These are phyloP conservation scores for Drosophila neutralis DNA, from an alignment of 2,888 invertebrate genomes.

Conservation along the genomic window DNA sequence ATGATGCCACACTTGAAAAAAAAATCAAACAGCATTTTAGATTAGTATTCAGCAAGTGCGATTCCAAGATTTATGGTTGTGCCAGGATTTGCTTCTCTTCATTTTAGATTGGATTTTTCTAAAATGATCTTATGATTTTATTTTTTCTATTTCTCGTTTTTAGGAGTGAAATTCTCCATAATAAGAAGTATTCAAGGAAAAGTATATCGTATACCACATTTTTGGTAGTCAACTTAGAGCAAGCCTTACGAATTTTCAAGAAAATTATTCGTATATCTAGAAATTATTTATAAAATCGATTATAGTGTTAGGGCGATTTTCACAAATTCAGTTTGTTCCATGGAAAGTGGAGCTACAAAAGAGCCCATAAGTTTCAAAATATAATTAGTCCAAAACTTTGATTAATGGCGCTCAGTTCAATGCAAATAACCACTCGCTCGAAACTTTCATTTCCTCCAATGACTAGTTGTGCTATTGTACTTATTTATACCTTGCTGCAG, in stretches of 20 bases:
- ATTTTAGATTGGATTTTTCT: not conserved
- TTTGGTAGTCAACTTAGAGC: not conserved
- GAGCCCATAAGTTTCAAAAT: not conserved
- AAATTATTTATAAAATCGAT: not conserved
- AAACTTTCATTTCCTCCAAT: not conserved
- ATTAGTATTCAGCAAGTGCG: not conserved
- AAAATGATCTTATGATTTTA: too few relatives aligned
- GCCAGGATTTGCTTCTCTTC: not conserved
- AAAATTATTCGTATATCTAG: not conserved
- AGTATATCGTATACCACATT: not conserved
- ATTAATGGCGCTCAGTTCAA: not conserved
- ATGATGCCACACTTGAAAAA: slow-evolving; percentile 3
- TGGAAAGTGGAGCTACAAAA: not conserved
- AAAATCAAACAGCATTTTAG: not conserved
- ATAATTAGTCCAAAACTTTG: not conserved
- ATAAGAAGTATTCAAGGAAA: not conserved
- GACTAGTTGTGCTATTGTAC: not conserved
- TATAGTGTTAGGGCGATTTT: not conserved
- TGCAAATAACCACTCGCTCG: not conserved
- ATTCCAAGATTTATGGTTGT: not conserved
- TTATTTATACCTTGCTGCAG: not conserved
- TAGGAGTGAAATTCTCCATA: not conserved
- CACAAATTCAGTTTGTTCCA: not conserved
- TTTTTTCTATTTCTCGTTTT: not conserved
- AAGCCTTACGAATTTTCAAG: not conserved